Conservation (phyloP, 2,797 vertebrate genomes). For the Coracias cyanogaster region DNA sequence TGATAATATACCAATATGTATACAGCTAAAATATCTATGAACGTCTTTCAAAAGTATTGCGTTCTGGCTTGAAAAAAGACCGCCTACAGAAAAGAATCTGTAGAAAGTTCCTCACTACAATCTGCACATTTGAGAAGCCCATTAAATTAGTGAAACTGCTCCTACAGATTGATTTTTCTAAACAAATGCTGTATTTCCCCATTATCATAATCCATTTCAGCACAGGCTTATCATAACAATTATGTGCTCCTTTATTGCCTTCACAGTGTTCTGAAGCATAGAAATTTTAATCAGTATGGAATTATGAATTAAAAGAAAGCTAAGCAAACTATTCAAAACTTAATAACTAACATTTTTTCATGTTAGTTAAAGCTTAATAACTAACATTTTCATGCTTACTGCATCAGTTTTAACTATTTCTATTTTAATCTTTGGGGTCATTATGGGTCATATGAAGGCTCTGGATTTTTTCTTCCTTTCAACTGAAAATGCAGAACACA, state of each 20-base stretch:
- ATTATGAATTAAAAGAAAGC: neutral
- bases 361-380: neutral
- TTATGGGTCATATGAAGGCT: neutral
- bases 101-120: neutral
- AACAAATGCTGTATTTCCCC: neutral
- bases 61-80: neutral
- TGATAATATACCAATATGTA: neutral
- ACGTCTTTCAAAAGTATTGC: fast-evolving
- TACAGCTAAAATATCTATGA: neutral
- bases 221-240: neutral
- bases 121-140: neutral
- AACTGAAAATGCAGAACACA: neutral
- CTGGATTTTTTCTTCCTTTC: neutral
- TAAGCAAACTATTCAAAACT: neutral
- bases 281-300: neutral
- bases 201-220: neutral
- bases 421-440: neutral
- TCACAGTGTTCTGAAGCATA: neutral
- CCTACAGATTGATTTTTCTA: neutral
- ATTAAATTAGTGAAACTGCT: neutral
- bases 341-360: neutral
- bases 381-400: neutral
- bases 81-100: neutral
- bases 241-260: neutral
- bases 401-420: neutral